Percentiles rank a stretch among this genome's conserved stretches.
phyloP scores from a whole-genome alignment of 2,888 invertebrate genomes.

The Atrina japonica region DNA sequence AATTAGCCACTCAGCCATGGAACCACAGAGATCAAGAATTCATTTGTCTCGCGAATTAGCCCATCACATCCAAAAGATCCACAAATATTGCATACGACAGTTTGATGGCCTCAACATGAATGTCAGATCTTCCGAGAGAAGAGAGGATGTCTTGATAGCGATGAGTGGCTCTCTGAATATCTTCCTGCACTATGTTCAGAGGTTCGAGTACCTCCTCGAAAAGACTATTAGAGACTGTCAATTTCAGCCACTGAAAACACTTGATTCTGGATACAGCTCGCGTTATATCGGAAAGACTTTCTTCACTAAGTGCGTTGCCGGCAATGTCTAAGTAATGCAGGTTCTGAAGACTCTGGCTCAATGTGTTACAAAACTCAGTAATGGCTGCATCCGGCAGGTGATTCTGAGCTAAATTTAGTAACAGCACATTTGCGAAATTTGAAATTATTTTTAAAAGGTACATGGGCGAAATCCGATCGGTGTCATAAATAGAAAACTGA shows the following conservation, averaged over 20 bases:
- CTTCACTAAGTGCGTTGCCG: conserved; percentile 64
- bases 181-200: conserved; percentile 47
- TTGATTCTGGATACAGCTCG: conserved; percentile 58
- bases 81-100: conserved; percentile 62
- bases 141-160: conserved; percentile 50
- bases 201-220: conserved; percentile 47
- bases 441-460: conserved; percentile 59
- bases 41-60: too few species aligned
- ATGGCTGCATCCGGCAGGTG: conserved; percentile 60
- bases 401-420: conserved; percentile 70
- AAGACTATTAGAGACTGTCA: conserved; percentile 56
- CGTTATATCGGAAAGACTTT: conserved; percentile 56
- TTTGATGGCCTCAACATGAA: conserved; percentile 57
- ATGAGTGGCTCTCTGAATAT: conserved; percentile 36
- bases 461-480: conserved; percentile 60
- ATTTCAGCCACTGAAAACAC: conserved; percentile 59
- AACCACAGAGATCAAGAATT: too few species aligned
- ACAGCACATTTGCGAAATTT: conserved; percentile 59
- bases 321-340: conserved; percentile 66
- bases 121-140: conserved; percentile 55
- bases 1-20: too few species aligned
- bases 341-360: conserved; percentile 44
- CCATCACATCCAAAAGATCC: conserved; percentile 60
- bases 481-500: conserved; percentile 67
- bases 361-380: conserved; percentile 56